phyloP scores from a whole-genome alignment of 2,113 vertebrate species.

The Chloroceryle aenea region DNA sequence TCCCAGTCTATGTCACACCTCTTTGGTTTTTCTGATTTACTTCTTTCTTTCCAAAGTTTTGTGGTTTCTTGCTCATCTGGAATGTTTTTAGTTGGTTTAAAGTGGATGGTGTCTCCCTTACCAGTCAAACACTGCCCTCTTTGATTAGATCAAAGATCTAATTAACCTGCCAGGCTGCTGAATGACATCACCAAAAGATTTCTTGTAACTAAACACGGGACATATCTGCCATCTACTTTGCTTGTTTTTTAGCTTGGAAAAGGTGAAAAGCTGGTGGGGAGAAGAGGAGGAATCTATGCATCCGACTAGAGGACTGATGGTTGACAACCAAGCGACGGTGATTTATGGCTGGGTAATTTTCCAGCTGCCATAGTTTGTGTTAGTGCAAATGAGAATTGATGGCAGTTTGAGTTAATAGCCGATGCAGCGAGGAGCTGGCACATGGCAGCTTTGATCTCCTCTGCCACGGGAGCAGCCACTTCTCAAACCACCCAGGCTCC shows the following conservation, averaged over 20 bases:
- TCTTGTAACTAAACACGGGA: not conserved
- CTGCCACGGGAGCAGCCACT: not conserved
- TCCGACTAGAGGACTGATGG: not conserved
- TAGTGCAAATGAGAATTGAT: not conserved
- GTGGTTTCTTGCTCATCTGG: not conserved
- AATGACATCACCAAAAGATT: not conserved
- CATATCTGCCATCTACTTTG: not conserved
- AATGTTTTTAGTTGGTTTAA: not conserved
- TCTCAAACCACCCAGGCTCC: not conserved
- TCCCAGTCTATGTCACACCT: too few species aligned
- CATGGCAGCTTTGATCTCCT: not conserved
- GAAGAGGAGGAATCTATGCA: not conserved
- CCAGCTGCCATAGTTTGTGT: conserved; percentile 28
- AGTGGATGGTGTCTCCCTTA: not conserved
- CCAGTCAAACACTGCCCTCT: not conserved
- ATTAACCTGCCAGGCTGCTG: not conserved
- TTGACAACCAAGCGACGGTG: not conserved
- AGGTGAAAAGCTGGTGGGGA: not conserved
- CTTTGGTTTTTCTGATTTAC: not conserved
- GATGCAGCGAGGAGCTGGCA: not conserved
- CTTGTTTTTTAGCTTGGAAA: not conserved
- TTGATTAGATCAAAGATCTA: not conserved
- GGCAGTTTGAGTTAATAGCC: not conserved
- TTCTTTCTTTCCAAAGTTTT: not conserved
- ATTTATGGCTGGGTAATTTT: conserved; percentile 12